These are phyloP conservation scores for Erebia ligea DNA, from an alignment of 2,888 invertebrate species.

Conservation along the genomic window DNA sequence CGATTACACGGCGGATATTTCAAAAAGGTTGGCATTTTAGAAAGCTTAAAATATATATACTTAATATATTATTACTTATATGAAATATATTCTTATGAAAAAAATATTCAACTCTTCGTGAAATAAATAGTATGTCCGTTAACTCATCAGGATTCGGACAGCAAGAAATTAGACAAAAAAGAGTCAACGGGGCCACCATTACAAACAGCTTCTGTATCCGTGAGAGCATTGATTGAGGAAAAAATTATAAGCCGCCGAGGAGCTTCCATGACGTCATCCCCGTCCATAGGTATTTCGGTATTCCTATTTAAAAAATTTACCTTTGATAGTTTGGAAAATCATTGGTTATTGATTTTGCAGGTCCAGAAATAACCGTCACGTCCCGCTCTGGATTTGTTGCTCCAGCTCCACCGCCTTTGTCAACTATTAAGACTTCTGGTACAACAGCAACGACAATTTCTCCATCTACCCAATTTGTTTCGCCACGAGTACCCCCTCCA, in stretches of 20 bases:
- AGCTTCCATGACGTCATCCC: constrained; percentile 64
- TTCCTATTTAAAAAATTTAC: not conserved
- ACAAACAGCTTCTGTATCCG: constrained; percentile 96
- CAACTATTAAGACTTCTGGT: constrained; percentile 63
- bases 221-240: constrained; percentile 95
- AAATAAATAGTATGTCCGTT: constrained; percentile 24
- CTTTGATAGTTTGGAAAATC: constrained; percentile 7
- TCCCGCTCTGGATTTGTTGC: constrained; percentile 71
- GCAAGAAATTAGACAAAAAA: constrained; percentile 93
- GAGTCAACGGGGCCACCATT: constrained; percentile 92
- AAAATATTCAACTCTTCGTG: not conserved
- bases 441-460: constrained; percentile 73
- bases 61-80: too few relatives aligned
- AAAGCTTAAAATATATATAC: not conserved
- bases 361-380: constrained; percentile 53
- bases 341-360: constrained; percentile 45
- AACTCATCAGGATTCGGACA: constrained; percentile 88
- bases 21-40: constrained; percentile 87
- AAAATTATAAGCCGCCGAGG: constrained; percentile 95
- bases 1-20: constrained; percentile 98
- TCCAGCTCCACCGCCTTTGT: constrained; percentile 74
- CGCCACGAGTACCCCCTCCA: constrained; percentile 73
- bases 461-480: constrained; percentile 75
- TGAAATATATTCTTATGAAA: not conserved
- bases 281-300: constrained; percentile 54